A percentile compares a stretch with the other conserved stretches of the same genome.
These are phyloP conservation scores for Sandelia bainsii DNA, from an alignment of 2,797 vertebrate genomes.

Conservation along the genomic window DNA sequence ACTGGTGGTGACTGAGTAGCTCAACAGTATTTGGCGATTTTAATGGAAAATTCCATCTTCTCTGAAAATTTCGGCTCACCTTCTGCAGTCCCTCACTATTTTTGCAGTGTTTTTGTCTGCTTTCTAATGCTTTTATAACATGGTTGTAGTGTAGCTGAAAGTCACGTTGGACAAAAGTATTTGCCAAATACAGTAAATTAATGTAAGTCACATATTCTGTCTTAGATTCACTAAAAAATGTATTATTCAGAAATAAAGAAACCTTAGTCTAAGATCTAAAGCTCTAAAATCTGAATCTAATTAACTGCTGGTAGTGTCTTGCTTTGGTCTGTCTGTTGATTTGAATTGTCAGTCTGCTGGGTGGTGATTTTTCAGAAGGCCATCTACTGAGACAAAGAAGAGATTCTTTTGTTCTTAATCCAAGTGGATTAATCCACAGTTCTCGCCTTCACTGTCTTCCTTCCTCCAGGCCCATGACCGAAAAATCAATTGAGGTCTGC, in stretches of 20 bases:
- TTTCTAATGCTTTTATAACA: constrained; percentile 9
- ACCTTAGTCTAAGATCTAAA: background rate
- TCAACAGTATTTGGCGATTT: background rate
- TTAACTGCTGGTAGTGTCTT: constrained; percentile 4
- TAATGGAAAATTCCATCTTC: background rate
- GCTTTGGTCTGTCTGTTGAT: constrained; percentile 7
- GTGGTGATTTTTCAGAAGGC: constrained; percentile 13
- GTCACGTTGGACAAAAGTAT: constrained; percentile 1
- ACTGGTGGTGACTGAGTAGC: background rate
- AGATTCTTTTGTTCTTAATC: constrained; percentile 21
- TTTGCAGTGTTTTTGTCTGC: background rate
- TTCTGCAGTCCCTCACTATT: background rate
- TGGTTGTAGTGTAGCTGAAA: background rate
- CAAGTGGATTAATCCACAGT: too few species aligned
- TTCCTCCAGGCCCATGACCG: constrained; percentile 18
- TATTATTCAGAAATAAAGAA: constrained; percentile 12
- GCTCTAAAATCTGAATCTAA: constrained; percentile 8
- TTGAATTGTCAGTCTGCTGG: constrained; percentile 1
- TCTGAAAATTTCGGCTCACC: background rate
- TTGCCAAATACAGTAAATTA: background rate
- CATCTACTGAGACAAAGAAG: constrained; percentile 5
- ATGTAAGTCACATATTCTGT: constrained; percentile 11
- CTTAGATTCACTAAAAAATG: constrained; percentile 5
- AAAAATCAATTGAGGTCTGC: constrained; percentile 26
- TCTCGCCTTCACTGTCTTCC: background rate